Evolutionary conservation across 2,888 invertebrate genomes (phyloP).

Genomic region (Melipona bicolor): DNA sequence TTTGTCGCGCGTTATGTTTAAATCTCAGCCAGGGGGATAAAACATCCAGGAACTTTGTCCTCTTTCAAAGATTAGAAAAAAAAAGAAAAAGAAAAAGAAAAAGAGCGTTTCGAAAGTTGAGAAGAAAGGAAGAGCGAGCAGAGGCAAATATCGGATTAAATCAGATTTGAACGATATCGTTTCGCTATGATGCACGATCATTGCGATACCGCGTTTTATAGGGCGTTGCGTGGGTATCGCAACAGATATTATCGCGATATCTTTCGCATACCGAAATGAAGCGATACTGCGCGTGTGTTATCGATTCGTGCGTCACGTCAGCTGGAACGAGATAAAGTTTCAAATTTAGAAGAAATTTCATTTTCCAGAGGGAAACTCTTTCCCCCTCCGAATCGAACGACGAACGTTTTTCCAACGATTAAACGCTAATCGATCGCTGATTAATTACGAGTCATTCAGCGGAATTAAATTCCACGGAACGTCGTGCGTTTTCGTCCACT

Average conservation of each 20-base stretch:
- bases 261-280: slow-evolving; percentile 1
- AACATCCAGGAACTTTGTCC: neutral
- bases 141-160: neutral
- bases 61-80: neutral
- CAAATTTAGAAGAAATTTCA: slow-evolving; percentile 23
- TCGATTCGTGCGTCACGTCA: slow-evolving; percentile 33
- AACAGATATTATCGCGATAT: slow-evolving; percentile 1
- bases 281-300: slow-evolving; percentile 17
- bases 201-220: neutral
- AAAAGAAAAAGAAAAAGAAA: neutral
- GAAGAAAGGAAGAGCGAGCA: neutral
- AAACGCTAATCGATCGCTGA: neutral
- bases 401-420: neutral
- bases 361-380: neutral
- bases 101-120: neutral
- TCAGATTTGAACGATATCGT: neutral
- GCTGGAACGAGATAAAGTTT: slow-evolving; percentile 40
- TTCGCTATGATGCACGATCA: neutral
- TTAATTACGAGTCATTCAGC: neutral
- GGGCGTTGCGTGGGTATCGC: neutral
- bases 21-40: neutral
- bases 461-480: neutral
- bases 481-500: neutral
- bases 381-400: neutral
- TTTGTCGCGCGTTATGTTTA: too few relatives aligned